Base-by-base conservation (phyloP, 2,797 vertebrate species). In the Sardinella longiceps region DNA sequence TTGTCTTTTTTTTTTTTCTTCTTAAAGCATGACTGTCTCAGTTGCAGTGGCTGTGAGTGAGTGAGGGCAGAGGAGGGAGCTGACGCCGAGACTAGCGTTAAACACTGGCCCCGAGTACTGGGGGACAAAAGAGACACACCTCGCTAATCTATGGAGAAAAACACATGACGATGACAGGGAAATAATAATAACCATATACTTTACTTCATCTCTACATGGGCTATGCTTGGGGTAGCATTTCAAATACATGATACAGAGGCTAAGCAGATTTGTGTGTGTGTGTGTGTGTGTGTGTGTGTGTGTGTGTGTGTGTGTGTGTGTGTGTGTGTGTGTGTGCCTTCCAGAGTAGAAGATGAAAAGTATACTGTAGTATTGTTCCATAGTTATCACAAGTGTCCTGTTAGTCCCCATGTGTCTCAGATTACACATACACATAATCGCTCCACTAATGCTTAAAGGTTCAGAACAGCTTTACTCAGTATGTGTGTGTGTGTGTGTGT, bases 21-120 rank as follows among this genome's bases (percentile, higher is more conserved):
- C 88, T 89, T 86, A 86, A 84, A 84, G 84, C 84, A 89, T 91
- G 89, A 90, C 85, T 87, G 88, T 86, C 85, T 86, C 86, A 37
- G 58, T 84, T 83, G 82, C 80, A 81, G 43, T 48, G 10, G 80
- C 45, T 15, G 66, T 43, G 70, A 77, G 66, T 77, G 70, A 77
- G 82, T 81, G 84, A 85, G 81, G 82, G 87, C 63, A 66, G 51
- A 56, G 83, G 82, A 84, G 83, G 50, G 63, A 80, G 80, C 82
- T 80, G 85, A 66, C 60, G 81, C 48, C 83, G 86, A 87, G 53
- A 80, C 80, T 80, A n/a, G n/a, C n/a, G n/a, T n/a, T n/a, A n/a
- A n/a, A n/a, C n/a, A n/a, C n/a, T n/a, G n/a, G n/a, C n/a, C n/a
- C n/a, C n/a, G 5, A 63, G 18, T 81, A 33, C 84, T 80, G 66